A percentile compares a stretch with the other conserved stretches of the same genome.
phyloP scores from a whole-genome alignment of 2,888 invertebrate species.

The Cephalotes varians region DNA sequence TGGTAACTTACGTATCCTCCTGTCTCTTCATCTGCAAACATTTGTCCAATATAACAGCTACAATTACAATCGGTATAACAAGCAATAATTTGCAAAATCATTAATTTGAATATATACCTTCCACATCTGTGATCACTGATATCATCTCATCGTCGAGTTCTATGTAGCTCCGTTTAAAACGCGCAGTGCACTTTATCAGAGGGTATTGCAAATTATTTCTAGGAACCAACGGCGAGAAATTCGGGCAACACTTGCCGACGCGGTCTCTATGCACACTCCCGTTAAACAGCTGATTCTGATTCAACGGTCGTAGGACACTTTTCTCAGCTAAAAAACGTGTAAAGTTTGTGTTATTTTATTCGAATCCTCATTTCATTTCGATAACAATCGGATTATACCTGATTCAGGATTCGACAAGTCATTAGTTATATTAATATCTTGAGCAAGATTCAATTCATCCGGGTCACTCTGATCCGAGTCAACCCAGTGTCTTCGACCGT shows the following conservation, averaged over 20 bases:
- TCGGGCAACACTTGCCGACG: conserved; percentile 75
- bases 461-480: conserved; percentile 83
- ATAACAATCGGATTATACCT: conserved; percentile 68
- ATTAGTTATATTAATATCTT: conserved; percentile 81
- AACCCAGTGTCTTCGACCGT: conserved; percentile 79
- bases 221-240: conserved; percentile 82
- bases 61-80: background rate
- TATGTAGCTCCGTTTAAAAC: conserved; percentile 89
- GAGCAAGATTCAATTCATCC: conserved; percentile 81
- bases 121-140: conserved; percentile 91
- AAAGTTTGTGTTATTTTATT: background rate
- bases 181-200: conserved; percentile 88
- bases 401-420: conserved; percentile 77
- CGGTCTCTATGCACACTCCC: conserved; percentile 80
- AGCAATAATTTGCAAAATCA: background rate
- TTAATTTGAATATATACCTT: conserved; percentile 86
- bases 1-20: conserved; percentile 90
- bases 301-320: conserved; percentile 84
- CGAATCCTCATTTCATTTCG: background rate
- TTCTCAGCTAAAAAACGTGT: conserved; percentile 78
- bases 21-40: conserved; percentile 88
- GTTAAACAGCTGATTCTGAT: conserved; percentile 83
- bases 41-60: background rate
- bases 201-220: conserved; percentile 83
- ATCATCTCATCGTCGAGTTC: conserved; percentile 91